Evolutionary conservation across 2,113 vertebrate species (phyloP), one percentile per base, ranked within the genome.

Genomic region (Orycteropus afer): DNA sequence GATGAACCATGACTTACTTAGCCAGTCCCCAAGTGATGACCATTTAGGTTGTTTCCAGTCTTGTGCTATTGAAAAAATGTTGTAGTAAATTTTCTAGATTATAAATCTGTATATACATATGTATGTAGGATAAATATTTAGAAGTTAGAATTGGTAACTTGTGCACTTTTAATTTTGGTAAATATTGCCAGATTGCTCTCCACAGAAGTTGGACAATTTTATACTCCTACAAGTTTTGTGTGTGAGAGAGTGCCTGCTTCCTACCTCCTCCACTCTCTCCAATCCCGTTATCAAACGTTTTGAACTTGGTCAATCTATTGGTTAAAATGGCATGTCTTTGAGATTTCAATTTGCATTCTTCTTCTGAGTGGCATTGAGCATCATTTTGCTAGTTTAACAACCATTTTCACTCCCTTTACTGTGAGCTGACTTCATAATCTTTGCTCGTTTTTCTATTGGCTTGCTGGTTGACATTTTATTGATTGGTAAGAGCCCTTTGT

Each of bases 141-240:
- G 55, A 69, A 79, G 63, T 91, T 91, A 77, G 37, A 95, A 81
- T 17, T 85, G 65, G 74, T 89, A 29, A 45, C 23, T 77, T 9
- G 49, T 17, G 29, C 29, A 18, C 45, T 86, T 93, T 93, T 42
- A 85, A 53, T 67, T 85, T 88, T 34, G 12, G 27, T 61, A 67
- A 84, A 40, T 90, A 57, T 45, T 63, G 17, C 13, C 20, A 86
- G 89, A 74, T 89, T 57, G 65, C 71, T 86, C 86, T 71, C 34
- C 5, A 37, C 7, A 22, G 81, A 65, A 11, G 53, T 5, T 42
- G 71, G 81, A 77, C 45, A 23, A 37, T 3, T 79, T 84, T 69
- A 51, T 27, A n/a, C 23, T n/a, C 49, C 78, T 67, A 8, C 34
- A 79, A 51, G 22, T 63, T 61, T 25, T 51, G 22, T 59, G 47